Percentiles rank a stretch among this genome's conserved stretches.
Conservation (phyloP, 2,888 invertebrate genomes). For the Drepanosiphum platanoidis region DNA sequence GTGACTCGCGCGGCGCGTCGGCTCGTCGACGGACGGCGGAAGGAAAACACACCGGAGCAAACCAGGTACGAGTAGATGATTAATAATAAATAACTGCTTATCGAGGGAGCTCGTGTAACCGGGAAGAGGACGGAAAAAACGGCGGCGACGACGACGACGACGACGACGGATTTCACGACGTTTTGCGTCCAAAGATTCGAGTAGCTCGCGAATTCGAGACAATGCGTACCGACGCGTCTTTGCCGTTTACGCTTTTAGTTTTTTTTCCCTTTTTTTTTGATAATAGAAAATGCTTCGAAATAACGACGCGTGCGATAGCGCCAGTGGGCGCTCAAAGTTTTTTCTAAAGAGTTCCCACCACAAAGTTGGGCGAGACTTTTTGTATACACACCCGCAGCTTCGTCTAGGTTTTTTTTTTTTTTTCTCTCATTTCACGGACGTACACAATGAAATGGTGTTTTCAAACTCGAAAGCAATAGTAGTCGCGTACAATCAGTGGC, state of each 20-base stretch:
- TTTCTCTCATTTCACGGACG: not conserved
- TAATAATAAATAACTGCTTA: too few relatives aligned
- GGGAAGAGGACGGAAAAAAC: too few relatives aligned
- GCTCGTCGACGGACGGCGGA: not conserved
- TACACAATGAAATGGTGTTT: not conserved
- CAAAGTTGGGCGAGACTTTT: constrained; percentile 11
- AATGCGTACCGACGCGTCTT: not conserved
- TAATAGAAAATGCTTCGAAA: constrained; percentile 17
- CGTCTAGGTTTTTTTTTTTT: not conserved
- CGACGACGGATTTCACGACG: not conserved
- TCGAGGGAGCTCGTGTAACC: too few relatives aligned
- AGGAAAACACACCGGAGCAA: not conserved
- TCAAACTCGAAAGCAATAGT: constrained; percentile 12
- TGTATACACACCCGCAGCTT: not conserved
- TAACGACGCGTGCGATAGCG: not conserved
- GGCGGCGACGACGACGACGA: too few relatives aligned
- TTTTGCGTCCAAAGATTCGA: too few relatives aligned
- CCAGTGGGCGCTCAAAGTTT: not conserved
- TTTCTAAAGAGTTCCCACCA: constrained; percentile 1
- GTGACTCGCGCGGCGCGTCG: not conserved
- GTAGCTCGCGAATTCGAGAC: too few relatives aligned
- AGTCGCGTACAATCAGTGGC: not conserved
- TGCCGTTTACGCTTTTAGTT: not conserved
- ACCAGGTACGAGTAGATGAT: not conserved
- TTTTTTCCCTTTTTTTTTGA: not conserved